Conservation (phyloP, 2,888 invertebrate species). For the Globia sparganii region DNA sequence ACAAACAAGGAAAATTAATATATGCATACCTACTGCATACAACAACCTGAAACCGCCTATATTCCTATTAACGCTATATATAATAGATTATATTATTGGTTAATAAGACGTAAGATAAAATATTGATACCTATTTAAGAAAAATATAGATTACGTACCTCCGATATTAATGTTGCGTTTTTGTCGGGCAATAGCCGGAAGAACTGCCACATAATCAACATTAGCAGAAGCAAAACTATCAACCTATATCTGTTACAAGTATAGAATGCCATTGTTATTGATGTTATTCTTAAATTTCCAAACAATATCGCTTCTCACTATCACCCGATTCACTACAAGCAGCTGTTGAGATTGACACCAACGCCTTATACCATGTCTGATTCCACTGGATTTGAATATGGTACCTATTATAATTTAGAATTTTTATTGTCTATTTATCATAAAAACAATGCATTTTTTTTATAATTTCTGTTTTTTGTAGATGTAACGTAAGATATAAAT, state of each 20-base stretch:
- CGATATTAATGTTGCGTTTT: slow-evolving; percentile 71
- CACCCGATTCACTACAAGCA: slow-evolving; percentile 17
- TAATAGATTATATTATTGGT: slow-evolving; percentile 2
- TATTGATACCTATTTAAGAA: slow-evolving; percentile 17
- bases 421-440: slow-evolving; percentile 1
- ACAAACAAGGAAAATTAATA: slow-evolving; percentile 34
- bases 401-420: slow-evolving; percentile 8
- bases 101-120: slow-evolving; percentile 22
- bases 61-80: slow-evolving; percentile 26
- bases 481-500: not conserved
- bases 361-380: slow-evolving; percentile 18
- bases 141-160: slow-evolving; percentile 72
- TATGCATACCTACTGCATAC: not conserved
- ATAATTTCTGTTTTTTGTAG: not conserved
- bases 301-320: slow-evolving; percentile 25
- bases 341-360: slow-evolving; percentile 25
- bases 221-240: slow-evolving; percentile 83
- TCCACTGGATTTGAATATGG: not conserved
- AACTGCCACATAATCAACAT: slow-evolving; percentile 87
- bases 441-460: slow-evolving; percentile 29
- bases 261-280: slow-evolving; percentile 82
- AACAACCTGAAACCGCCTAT: slow-evolving; percentile 3
- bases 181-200: slow-evolving; percentile 80
- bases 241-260: slow-evolving; percentile 85
- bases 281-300: slow-evolving; percentile 35